These are phyloP conservation scores for Cyphomyrus plagiostoma DNA, from an alignment of 2,113 vertebrate genomes.

Conservation along the genomic window DNA sequence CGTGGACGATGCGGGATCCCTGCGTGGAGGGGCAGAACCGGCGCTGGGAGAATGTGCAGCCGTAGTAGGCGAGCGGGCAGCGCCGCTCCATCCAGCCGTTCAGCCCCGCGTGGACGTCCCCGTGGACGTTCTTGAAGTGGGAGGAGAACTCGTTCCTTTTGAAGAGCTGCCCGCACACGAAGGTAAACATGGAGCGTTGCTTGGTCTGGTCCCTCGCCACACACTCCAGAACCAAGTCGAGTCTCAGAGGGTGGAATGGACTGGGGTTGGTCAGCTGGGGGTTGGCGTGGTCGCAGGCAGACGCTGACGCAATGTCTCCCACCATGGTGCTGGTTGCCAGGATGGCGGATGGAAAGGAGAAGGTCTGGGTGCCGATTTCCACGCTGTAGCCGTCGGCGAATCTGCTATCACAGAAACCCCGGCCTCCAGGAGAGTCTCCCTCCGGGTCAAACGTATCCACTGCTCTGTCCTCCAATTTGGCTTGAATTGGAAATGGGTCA, in stretches of 20 bases:
- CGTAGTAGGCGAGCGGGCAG: slow-evolving; percentile 93
- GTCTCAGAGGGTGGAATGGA: slow-evolving; percentile 85
- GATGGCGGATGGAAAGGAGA: slow-evolving; percentile 90
- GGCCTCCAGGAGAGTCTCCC: slow-evolving; percentile 85
- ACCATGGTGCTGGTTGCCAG: slow-evolving; percentile 93
- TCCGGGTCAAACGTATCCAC: slow-evolving; percentile 91
- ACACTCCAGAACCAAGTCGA: slow-evolving; percentile 86
- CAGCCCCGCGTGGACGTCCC: slow-evolving; percentile 93
- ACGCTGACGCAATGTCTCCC: slow-evolving; percentile 92
- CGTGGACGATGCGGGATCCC: slow-evolving; percentile 83
- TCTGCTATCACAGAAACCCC: slow-evolving; percentile 85
- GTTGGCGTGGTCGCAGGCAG: slow-evolving; percentile 91
- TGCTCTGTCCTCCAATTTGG: slow-evolving; percentile 81
- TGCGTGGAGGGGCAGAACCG: slow-evolving; percentile 81
- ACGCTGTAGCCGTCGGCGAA: slow-evolving; percentile 73
- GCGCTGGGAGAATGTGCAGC: slow-evolving; percentile 91
- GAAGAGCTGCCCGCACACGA: slow-evolving; percentile 91
- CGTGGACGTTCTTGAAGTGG: slow-evolving; percentile 94
- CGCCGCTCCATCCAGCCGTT: slow-evolving; percentile 98
- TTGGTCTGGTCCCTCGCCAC: slow-evolving; percentile 78
- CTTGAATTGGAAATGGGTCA: slow-evolving; percentile 59
- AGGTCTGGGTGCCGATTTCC: slow-evolving; percentile 92
- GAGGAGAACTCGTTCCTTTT: slow-evolving; percentile 92
- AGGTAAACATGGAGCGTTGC: slow-evolving; percentile 90
- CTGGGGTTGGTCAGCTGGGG: slow-evolving; percentile 90